phyloP scores from a whole-genome alignment of 2,797 vertebrate species.

The Lepus oiostolus region DNA sequence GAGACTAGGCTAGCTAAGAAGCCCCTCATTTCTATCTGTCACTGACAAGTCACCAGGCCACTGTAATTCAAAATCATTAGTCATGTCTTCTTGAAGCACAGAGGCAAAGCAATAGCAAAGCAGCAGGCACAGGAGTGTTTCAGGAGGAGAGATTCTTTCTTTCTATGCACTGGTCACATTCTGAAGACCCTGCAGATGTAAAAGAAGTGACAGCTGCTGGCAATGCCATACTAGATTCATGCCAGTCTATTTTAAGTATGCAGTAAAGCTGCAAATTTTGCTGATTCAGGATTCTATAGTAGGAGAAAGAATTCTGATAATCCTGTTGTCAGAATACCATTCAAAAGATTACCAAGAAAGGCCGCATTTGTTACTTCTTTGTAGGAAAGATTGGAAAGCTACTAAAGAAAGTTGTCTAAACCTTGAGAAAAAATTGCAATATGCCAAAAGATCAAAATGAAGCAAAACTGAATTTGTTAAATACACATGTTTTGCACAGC shows the following conservation, averaged over 20 bases:
- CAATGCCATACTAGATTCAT: slow-evolving; percentile 66
- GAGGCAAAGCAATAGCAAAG: slow-evolving; percentile 72
- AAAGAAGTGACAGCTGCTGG: slow-evolving; percentile 25
- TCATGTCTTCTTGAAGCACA: slow-evolving; percentile 82
- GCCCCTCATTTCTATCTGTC: slow-evolving; percentile 84
- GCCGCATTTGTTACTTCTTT: slow-evolving; percentile 56
- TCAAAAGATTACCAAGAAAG: slow-evolving; percentile 66
- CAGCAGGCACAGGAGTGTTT: slow-evolving; percentile 53
- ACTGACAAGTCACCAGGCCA: slow-evolving; percentile 86
- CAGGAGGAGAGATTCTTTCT: slow-evolving; percentile 74
- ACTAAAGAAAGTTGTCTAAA: slow-evolving; percentile 64
- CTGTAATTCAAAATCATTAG: slow-evolving; percentile 86
- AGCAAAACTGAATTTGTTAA: slow-evolving; percentile 66
- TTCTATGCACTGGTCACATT: slow-evolving; percentile 60
- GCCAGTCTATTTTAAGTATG: slow-evolving; percentile 69
- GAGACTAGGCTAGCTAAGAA: slow-evolving; percentile 79
- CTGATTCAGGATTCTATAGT: slow-evolving; percentile 70
- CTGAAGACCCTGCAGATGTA: slow-evolving; percentile 62
- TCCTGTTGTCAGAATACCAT: slow-evolving; percentile 54
- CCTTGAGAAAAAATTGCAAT: slow-evolving; percentile 15
- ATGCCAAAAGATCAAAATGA: slow-evolving; percentile 47
- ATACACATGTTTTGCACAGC: slow-evolving; percentile 58
- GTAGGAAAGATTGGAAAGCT: slow-evolving; percentile 28
- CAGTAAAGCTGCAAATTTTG: slow-evolving; percentile 62
- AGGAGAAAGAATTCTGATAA: slow-evolving; percentile 74